Base-by-base conservation (phyloP, 2,888 invertebrate genomes). In the Aproaerema taeniolella region DNA sequence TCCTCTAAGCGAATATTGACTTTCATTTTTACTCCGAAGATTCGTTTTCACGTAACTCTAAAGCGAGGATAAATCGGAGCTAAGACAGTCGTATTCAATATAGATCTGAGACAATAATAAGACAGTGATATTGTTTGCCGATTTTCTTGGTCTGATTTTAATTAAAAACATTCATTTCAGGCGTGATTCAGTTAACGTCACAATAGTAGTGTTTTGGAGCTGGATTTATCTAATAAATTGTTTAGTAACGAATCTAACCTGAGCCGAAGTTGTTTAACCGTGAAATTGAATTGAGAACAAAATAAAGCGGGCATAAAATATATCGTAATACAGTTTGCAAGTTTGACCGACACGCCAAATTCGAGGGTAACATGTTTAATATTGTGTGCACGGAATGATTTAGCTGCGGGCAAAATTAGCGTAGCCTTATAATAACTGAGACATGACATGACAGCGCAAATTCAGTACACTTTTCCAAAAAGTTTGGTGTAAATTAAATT, bases 401-500 rank as follows among this genome's bases (percentile, higher is more conserved):
- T 68, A 53, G 63, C 61, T 57, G 58, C 51, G 60, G 60, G 54
- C 58, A 57, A 62, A 75, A 76, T 76, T 67, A 67, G 53, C 63
- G 60, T 59, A 56, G 59, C 60, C 64, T 75, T 68, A 74, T 70
- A 73, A 66, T 67, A 68, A 73, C 67, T 67, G 68, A 66, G 70
- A 73, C 65, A 73, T 73, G 75, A 76, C 71, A 67, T 73, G 75
- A 76, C 71, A 67, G 66, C 53, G 61, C 61, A 61, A 67, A 77
- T 72, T 72, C 58, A 56, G 68, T 67, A 70, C 61, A 71, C 61
- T 75, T 69, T 71, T 69, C 58, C 54, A 60, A 70, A 71, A 77
- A 74, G 72, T 77, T 77, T 48, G 49, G 47, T 67, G 65, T 72
- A 67, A 75, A 75, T 75, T 74, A 55, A 74, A 72, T 76, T 75